phyloP scores from a whole-genome alignment of 2,888 invertebrate genomes.

The Drymonia ruficornis region DNA sequence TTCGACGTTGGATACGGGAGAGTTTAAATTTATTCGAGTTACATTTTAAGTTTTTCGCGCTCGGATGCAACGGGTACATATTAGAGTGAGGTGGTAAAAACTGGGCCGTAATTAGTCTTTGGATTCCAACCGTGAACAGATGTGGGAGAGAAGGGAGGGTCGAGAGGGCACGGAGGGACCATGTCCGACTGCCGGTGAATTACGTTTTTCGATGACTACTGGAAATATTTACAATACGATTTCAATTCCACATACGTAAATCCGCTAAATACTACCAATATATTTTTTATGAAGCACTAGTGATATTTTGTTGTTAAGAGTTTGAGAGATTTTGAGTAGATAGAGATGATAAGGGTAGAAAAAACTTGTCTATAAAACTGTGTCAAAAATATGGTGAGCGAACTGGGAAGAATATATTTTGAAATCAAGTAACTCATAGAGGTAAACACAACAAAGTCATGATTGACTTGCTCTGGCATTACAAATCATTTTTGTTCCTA shows the following conservation, averaged over 20 bases:
- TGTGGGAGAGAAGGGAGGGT: conserved; percentile 50
- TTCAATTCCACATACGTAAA: conserved; percentile 29
- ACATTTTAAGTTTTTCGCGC: conserved; percentile 51
- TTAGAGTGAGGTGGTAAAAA: conserved; percentile 68
- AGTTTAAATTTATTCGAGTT: conserved; percentile 54
- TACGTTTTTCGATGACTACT: conserved; percentile 43
- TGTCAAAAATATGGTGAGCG: too few relatives aligned
- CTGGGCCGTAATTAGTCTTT: conserved; percentile 76
- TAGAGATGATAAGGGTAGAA: too few relatives aligned
- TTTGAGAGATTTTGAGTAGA: too few relatives aligned
- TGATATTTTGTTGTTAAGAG: too few relatives aligned
- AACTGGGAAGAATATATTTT: too few relatives aligned
- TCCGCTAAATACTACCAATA: too few relatives aligned
- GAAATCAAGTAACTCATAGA: too few relatives aligned
- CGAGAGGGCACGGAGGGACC: conserved; percentile 44
- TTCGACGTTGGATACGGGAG: conserved; percentile 52
- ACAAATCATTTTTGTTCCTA: too few relatives aligned
- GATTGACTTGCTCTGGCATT: too few relatives aligned
- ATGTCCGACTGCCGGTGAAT: conserved; percentile 48
- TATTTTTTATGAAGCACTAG: too few relatives aligned
- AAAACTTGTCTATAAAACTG: too few relatives aligned
- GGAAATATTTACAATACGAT: conserved; percentile 36
- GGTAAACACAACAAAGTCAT: too few relatives aligned
- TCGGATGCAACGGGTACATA: conserved; percentile 61
- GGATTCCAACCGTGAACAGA: conserved; percentile 69